phyloP scores from a whole-genome alignment of 2,113 vertebrate genomes.

The Scartelaos histophorus region DNA sequence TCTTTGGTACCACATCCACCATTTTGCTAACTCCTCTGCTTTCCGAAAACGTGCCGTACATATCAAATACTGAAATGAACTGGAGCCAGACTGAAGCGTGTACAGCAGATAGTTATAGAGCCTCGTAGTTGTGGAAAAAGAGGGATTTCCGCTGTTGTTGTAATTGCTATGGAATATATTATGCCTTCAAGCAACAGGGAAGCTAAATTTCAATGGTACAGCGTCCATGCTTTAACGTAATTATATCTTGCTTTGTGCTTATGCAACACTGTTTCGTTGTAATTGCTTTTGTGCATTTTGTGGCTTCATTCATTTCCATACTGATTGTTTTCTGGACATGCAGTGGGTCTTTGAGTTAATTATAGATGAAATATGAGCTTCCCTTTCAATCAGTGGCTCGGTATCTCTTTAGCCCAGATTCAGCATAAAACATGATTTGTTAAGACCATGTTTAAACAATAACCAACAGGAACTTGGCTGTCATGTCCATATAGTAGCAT shows the following conservation, averaged over 20 bases:
- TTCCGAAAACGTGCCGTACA: constrained; percentile 8
- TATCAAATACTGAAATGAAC: constrained; percentile 1
- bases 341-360: constrained; percentile 5
- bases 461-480: neutral
- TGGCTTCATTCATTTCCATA: constrained; percentile 3
- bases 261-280: neutral
- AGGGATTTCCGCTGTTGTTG: neutral
- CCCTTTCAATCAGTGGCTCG: neutral
- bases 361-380: constrained; percentile 3
- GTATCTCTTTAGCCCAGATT: neutral
- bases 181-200: constrained; percentile 5
- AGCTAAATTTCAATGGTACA: neutral
- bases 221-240: neutral
- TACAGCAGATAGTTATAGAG: neutral
- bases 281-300: constrained; percentile 5
- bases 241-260: neutral
- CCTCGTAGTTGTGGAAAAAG: constrained; percentile 1
- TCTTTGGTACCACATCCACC: constrained; percentile 4
- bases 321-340: neutral
- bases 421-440: neutral
- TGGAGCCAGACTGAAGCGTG: neutral
- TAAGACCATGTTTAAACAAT: neutral
- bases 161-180: neutral
- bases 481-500: neutral
- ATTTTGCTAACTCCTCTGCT: constrained; percentile 3